Conservation (phyloP, 1,140 invertebrate genomes). For the Eupeodes corollae region DNA sequence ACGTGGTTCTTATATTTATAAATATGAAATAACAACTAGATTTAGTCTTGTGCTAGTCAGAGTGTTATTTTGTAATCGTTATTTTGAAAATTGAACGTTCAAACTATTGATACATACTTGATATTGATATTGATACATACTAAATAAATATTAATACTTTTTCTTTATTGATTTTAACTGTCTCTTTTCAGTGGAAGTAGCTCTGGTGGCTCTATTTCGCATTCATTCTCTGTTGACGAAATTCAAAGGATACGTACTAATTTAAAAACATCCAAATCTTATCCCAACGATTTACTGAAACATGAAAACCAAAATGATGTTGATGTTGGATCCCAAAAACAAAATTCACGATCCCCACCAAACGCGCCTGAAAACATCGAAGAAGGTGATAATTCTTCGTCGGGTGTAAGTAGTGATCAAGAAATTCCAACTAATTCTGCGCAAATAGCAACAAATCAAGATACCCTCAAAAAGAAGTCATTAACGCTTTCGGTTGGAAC, state of each 20-base stretch:
- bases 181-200: slow-evolving; percentile 36
- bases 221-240: slow-evolving; percentile 76
- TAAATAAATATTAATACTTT: too few relatives aligned
- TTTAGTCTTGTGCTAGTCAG: too few relatives aligned
- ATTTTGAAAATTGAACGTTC: too few relatives aligned
- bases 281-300: slow-evolving; percentile 64
- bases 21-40: too few relatives aligned
- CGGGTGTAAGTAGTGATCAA: slow-evolving; percentile 75
- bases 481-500: background rate
- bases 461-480: slow-evolving; percentile 3
- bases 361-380: slow-evolving; percentile 40
- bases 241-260: slow-evolving; percentile 74
- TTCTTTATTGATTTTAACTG: too few relatives aligned
- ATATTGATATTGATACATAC: too few relatives aligned
- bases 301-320: slow-evolving; percentile 13
- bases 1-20: too few relatives aligned
- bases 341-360: slow-evolving; percentile 6
- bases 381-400: slow-evolving; percentile 78
- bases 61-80: too few relatives aligned
- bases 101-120: too few relatives aligned
- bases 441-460: background rate
- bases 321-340: slow-evolving; percentile 9
- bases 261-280: slow-evolving; percentile 73
- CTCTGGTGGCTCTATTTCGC: slow-evolving; percentile 61
- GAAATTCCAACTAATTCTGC: slow-evolving; percentile 40